Percentiles rank a stretch among this genome's conserved stretches.
Conservation (phyloP, 2,888 invertebrate genomes). For the Diaphora mendica region DNA sequence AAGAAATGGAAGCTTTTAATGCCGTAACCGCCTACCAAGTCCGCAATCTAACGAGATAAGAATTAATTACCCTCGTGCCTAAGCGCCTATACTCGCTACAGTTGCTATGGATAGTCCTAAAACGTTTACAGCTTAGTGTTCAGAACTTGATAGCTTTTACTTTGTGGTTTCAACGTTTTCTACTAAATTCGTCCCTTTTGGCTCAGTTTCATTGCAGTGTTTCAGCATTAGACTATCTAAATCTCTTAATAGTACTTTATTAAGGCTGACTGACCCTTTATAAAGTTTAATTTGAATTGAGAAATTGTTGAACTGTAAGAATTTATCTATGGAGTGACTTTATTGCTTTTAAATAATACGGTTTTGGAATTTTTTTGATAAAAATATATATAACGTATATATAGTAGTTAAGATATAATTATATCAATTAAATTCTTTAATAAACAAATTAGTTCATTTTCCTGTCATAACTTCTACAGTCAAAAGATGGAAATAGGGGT, state of each 20-base stretch:
- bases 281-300: background rate
- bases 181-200: constrained; percentile 28
- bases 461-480: background rate
- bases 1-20: background rate
- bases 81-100: constrained; percentile 21
- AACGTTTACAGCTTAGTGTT: constrained; percentile 40
- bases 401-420: too few relatives aligned
- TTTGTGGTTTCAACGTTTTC: constrained; percentile 41
- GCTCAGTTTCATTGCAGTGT: constrained; percentile 25
- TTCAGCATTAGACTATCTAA: background rate
- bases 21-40: background rate
- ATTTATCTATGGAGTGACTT: background rate
- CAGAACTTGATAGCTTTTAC: constrained; percentile 43
- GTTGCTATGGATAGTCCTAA: constrained; percentile 33
- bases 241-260: background rate
- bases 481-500: background rate
- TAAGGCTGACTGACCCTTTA: background rate
- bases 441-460: too few relatives aligned
- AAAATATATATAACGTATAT: too few relatives aligned
- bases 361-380: background rate
- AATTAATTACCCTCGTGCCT: background rate
- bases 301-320: background rate
- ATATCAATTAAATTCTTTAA: too few relatives aligned
- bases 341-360: background rate
- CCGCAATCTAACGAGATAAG: constrained; percentile 11